A percentile compares a stretch with the other conserved stretches of the same genome.
These are phyloP conservation scores for Seira sanloemensis DNA, from an alignment of 2,888 invertebrate genomes.

Conservation along the genomic window DNA sequence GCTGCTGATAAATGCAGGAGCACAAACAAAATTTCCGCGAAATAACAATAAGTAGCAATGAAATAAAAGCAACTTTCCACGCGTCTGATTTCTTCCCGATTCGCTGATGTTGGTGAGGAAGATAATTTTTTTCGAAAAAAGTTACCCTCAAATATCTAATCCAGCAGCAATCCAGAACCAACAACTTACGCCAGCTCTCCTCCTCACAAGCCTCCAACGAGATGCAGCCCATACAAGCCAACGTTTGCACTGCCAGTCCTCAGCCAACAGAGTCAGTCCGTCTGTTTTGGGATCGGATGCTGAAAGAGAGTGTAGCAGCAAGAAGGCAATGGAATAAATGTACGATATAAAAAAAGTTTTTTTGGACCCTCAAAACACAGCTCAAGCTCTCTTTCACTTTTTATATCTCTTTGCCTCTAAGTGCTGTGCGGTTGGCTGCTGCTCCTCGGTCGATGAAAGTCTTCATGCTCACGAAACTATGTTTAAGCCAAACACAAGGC, in stretches of 20 bases:
- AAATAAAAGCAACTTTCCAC: constrained; percentile 29
- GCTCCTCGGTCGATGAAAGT: constrained; percentile 64
- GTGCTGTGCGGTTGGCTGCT: constrained; percentile 60
- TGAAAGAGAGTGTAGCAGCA: constrained; percentile 13
- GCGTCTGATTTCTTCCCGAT: background rate
- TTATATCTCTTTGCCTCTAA: constrained; percentile 46
- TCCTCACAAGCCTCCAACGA: constrained; percentile 52
- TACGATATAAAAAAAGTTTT: constrained; percentile 40
- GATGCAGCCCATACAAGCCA: constrained; percentile 58
- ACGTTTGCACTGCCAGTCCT: constrained; percentile 51
- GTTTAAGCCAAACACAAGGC: constrained; percentile 52
- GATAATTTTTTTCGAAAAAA: constrained; percentile 9
- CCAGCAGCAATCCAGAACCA: constrained; percentile 46
- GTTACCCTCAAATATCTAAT: constrained; percentile 43
- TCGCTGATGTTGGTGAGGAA: constrained; percentile 6
- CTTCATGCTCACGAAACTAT: constrained; percentile 61
- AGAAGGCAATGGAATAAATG: constrained; percentile 36
- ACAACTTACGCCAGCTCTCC: constrained; percentile 7
- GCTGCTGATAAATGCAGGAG: background rate
- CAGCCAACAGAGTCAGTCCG: constrained; percentile 56
- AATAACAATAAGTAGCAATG: constrained; percentile 33
- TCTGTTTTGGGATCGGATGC: constrained; percentile 58
- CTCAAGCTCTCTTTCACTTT: constrained; percentile 30
- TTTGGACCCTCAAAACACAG: constrained; percentile 38
- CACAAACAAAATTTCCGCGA: constrained; percentile 6